Evolutionary conservation across 2,888 invertebrate genomes (phyloP).

Genomic region (Rutpela maculata): DNA sequence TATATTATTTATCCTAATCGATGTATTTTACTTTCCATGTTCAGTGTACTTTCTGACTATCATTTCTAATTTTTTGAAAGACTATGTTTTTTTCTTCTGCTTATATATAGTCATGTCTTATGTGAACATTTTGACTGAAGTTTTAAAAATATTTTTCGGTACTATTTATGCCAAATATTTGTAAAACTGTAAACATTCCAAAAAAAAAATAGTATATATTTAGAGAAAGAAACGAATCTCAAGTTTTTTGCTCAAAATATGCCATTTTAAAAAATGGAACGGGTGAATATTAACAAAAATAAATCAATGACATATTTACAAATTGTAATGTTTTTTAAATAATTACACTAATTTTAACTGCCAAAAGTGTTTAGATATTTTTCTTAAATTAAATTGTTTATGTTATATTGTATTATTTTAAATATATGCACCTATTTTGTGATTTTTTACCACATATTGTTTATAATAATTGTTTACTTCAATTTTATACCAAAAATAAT

Average conservation of each 20-base stretch:
- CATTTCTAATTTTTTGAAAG: neutral
- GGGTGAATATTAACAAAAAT: neutral
- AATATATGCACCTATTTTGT: constrained; percentile 21
- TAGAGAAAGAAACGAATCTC: constrained; percentile 22
- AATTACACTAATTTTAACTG: neutral
- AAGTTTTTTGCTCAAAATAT: constrained; percentile 27
- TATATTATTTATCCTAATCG: too few relatives aligned
- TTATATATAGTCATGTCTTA: neutral
- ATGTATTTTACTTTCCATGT: too few relatives aligned
- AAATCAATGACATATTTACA: neutral
- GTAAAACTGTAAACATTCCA: constrained; percentile 17
- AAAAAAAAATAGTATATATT: neutral
- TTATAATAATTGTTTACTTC: constrained; percentile 43
- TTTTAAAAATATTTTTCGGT: neutral
- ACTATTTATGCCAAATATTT: constrained; percentile 17
- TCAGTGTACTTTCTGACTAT: too few relatives aligned
- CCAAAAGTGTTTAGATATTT: neutral
- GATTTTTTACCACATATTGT: constrained; percentile 45
- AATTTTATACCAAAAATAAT: constrained; percentile 55
- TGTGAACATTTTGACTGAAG: neutral
- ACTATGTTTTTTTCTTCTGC: neutral
- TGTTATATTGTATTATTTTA: neutral
- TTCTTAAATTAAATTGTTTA: neutral
- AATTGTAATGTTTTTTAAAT: neutral
- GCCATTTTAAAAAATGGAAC: neutral